Conservation (phyloP, 2,888 invertebrate genomes). For the Octonoba sinensis region DNA sequence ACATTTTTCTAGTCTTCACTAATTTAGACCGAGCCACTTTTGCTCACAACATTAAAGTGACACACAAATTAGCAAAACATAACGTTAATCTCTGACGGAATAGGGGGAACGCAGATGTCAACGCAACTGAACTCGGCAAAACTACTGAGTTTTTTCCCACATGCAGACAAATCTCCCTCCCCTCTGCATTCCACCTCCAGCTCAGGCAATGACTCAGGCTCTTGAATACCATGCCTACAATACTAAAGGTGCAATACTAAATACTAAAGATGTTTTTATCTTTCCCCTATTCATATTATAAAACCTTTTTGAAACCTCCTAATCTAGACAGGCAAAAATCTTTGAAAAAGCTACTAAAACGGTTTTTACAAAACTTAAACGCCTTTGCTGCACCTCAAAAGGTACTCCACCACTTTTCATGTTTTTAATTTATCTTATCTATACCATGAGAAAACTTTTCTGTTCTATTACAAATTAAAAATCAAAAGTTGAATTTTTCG, state of each 20-base stretch:
- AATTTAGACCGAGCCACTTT: too few species aligned
- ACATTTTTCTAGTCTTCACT: too few species aligned
- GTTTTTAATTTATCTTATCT: neutral
- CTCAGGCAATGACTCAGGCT: neutral
- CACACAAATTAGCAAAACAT: neutral
- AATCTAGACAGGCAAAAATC: too few species aligned
- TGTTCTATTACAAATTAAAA: neutral
- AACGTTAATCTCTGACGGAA: neutral
- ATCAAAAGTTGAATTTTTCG: too few species aligned
- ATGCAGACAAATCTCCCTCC: neutral
- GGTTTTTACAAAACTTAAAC: neutral
- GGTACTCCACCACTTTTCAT: neutral
- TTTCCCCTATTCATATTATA: too few species aligned
- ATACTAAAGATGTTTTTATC: too few species aligned
- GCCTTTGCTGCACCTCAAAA: too few species aligned
- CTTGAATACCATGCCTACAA: neutral
- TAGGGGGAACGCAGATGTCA: neutral
- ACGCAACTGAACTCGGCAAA: neutral
- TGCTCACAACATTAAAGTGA: neutral
- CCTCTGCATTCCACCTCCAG: neutral
- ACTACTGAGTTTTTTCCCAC: neutral
- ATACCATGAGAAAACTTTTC: neutral
- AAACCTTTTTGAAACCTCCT: too few species aligned
- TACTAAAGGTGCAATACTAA: too few species aligned
- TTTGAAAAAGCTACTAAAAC: too few species aligned